Base-by-base conservation (phyloP, 2,888 invertebrate species). In the Aleiodes alternator region DNA sequence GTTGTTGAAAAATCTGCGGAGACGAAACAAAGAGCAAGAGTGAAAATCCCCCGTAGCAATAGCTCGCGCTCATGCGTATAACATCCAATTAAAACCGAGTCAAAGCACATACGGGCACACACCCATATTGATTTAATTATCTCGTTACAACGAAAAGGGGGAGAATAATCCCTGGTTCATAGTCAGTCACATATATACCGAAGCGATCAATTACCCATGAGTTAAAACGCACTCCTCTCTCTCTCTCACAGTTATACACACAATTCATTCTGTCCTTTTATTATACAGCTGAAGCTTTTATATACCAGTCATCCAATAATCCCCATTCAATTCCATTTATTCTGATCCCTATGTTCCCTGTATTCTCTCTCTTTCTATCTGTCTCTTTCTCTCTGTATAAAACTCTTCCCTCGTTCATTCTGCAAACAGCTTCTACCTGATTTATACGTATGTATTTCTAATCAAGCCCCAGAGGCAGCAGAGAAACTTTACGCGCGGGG, bases 361-460 rank as follows among this genome's bases (percentile, higher is more conserved):
- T 43, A n/a, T 68, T 51, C 38, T 23, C 2, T 23, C 23, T 23
- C 23, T 23, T 23, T 23, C 23, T n/a, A n/a, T 23, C 23, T 23
- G 1, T 23, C 23, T 23, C 23, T n/a, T n/a, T 23, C 23, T 23
- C 23, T 53, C 11, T n/a, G 7, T 7, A 16, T 48, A 50, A 14
- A n/a, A 50, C 72, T 72, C 56, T 23, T 23, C 69, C 11, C 51
- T 59, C 70, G 50, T 55, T 23, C 61, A 48, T 53, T 69, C 68
- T 31, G 31, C 72, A 43, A 43, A 43, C 66, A 14, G 69, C 31
- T 73, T 4, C 69, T 68, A 66, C 48, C 72, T 83, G 83, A 83
- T 86, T 84, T 84, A 85, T 87, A 43, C 85, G 83, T 75, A 72
- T 76, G 84, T 82, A 83, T 83, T 87, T 85, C 84, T 86, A 86